Percentiles rank a stretch among this genome's conserved stretches.
Evolutionary conservation across 2,797 vertebrate species (phyloP).

Genomic region (Staurois parvus): DNA sequence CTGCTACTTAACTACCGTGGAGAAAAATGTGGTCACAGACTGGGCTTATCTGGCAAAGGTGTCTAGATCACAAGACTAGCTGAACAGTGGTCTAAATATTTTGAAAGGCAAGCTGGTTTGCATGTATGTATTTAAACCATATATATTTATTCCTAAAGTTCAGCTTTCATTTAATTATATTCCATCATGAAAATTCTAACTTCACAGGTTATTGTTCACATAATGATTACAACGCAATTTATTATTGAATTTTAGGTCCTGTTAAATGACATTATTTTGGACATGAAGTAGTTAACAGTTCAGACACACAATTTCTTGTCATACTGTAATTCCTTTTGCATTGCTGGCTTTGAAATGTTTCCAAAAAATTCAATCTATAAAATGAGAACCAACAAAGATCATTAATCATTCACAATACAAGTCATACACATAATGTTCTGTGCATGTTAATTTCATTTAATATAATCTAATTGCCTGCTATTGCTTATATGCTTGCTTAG

Average conservation of each 20-base stretch:
- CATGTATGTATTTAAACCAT: no score
- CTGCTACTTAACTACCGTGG: no score
- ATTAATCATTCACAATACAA: constrained; percentile 56
- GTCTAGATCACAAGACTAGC: no score
- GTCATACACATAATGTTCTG: constrained; percentile 58
- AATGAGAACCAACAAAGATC: constrained; percentile 52
- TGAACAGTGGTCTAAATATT: no score
- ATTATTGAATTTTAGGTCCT: not conserved
- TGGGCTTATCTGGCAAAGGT: no score
- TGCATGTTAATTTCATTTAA: constrained; percentile 63
- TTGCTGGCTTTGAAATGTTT: constrained; percentile 55
- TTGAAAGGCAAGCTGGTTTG: no score
- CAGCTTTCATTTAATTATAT: not conserved
- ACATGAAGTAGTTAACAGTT: constrained; percentile 41
- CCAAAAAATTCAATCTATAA: constrained; percentile 61
- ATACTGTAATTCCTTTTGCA: constrained; percentile 23
- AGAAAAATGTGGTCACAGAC: no score
- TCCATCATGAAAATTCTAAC: not conserved
- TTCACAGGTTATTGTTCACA: not conserved
- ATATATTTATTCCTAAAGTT: no score
- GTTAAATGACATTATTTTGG: not conserved
- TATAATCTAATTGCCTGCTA: constrained; percentile 60
- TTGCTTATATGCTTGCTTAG: constrained; percentile 49
- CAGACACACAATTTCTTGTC: not conserved
- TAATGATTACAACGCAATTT: not conserved